A percentile compares a stretch with the other conserved stretches of the same genome.
These are phyloP conservation scores for Nipponia nippon DNA, from an alignment of 2,113 vertebrate genomes.

Conservation along the genomic window DNA sequence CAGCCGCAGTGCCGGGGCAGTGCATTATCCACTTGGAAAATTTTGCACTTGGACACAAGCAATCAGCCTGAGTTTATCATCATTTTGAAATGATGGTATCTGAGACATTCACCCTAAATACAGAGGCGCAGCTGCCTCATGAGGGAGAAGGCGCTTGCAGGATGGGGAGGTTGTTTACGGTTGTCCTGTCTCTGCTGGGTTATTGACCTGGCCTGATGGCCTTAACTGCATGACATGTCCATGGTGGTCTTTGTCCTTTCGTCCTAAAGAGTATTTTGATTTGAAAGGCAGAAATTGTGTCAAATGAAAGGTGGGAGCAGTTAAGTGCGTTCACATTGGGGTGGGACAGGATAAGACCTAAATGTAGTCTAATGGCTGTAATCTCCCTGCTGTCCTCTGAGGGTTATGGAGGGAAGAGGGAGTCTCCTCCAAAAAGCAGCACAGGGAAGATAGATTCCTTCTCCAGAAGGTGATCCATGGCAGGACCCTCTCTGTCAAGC, in stretches of 20 bases:
- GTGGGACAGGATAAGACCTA: background rate
- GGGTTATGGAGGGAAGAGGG: background rate
- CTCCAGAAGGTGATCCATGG: background rate
- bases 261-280: background rate
- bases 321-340: background rate
- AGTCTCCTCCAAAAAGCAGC: background rate
- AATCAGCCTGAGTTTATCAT: background rate
- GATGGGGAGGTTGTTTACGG: background rate
- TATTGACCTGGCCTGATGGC: background rate
- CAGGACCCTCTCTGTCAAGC: background rate
- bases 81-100: background rate
- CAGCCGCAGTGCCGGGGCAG: accelerated
- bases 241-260: background rate
- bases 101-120: background rate
- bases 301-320: background rate
- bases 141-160: background rate
- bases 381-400: background rate
- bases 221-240: background rate
- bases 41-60: background rate
- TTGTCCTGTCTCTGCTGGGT: background rate
- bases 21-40: background rate
- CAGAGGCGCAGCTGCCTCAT: background rate
- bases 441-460: background rate
- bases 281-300: background rate
- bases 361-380: background rate